Base-by-base conservation (phyloP, 1,140 invertebrate genomes). In the Teleogryllus occipitalis region DNA sequence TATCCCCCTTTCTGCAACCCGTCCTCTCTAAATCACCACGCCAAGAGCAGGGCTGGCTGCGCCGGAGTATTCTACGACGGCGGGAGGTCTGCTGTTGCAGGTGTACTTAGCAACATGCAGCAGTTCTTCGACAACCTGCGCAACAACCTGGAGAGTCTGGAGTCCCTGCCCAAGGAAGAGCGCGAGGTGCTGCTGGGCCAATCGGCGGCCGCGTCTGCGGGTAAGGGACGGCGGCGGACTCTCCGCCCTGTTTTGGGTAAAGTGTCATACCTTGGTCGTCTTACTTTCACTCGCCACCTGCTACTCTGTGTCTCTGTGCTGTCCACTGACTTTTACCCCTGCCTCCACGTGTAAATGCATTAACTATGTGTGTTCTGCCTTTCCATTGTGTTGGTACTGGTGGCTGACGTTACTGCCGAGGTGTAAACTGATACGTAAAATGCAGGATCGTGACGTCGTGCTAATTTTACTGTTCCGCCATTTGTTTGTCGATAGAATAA, bases 41-140 rank as follows among this genome's bases (percentile, higher is more conserved):
- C 54, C 15, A 18, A 12, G 48, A 22, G 48, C 46, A 46, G 46
- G 77, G 77, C n/a, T 12, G 77, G 39, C 14, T 2, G 77, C 15
- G 39, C 15, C 39, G 21, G 7, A 12, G 48, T 12, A 15, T 47
- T 3, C 15, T 22, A 22, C 77, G 39, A 46, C 54, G 18, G 10
- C 10, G 2, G 15, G 48, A 22, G 39, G 39, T 48, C 18, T 18
- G 3, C 3, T 82, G 74, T 82, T 81, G 72, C 83, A 83, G 83
- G 83, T 8, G 83, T 81, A 12, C 77, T 83, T 72, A 83, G 83
- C 78, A 82, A 83, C 79, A 83, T 83, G 83, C 81, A 83, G 78
- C 80, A 82, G 21, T 83, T 83, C 80, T 83, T 83, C 74, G 83
- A 83, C 75, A 82, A 79, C 79, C 80, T 83, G 7, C 78, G 80